Percentiles rank a stretch among this genome's conserved stretches.
These are phyloP conservation scores for Uropetala carovei DNA, from an alignment of 2,888 invertebrate species.

Conservation along the genomic window DNA sequence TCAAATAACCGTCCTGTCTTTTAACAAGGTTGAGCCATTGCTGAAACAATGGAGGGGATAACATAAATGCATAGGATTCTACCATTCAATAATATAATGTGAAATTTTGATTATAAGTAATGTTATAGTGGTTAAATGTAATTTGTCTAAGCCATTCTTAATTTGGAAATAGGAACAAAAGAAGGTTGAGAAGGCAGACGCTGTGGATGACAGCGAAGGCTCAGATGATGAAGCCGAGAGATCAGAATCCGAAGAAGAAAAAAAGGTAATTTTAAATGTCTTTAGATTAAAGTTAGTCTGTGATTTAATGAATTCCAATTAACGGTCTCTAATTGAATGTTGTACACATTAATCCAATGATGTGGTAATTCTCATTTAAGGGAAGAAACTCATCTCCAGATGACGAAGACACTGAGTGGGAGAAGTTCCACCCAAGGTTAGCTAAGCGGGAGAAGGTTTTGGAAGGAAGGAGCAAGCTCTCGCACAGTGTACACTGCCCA, in stretches of 20 bases:
- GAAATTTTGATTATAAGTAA: no score
- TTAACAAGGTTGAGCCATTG: no score
- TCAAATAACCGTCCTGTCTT: no score
- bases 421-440: constrained; percentile 91
- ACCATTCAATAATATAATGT: no score
- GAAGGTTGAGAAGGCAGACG: constrained; percentile 70
- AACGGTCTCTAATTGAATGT: not conserved
- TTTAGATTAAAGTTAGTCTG: not conserved
- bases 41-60: no score
- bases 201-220: constrained; percentile 76
- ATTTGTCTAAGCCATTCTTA: not conserved
- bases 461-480: constrained; percentile 95
- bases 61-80: no score
- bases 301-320: not conserved
- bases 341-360: not conserved
- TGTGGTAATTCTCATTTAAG: constrained; percentile 5
- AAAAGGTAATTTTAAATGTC: constrained; percentile 72
- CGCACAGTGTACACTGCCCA: constrained; percentile 98
- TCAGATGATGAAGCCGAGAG: constrained; percentile 77
- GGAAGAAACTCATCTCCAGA: constrained; percentile 76
- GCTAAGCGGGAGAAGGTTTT: constrained; percentile 90
- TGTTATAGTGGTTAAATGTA: no score
- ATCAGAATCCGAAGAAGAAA: constrained; percentile 77
- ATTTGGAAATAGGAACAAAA: constrained; percentile 68
- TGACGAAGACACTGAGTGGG: constrained; percentile 95